Conservation (phyloP, 2,113 vertebrate species). For the Passer domesticus region DNA sequence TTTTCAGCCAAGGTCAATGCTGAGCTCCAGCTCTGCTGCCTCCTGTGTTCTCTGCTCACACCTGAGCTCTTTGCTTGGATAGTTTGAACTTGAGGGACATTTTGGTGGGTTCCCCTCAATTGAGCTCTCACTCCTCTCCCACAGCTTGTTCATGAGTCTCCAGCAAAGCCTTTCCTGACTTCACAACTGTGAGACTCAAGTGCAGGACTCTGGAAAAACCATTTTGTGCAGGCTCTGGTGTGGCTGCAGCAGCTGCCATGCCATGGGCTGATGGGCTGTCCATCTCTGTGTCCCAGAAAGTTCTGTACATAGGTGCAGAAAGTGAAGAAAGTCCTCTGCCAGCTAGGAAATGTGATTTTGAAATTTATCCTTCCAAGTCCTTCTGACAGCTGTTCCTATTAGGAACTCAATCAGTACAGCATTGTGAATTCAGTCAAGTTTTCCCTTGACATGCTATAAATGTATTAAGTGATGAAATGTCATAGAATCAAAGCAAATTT, state of each 20-base stretch:
- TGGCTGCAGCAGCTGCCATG: background rate
- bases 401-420: constrained; percentile 38
- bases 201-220: background rate
- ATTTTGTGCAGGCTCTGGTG: background rate
- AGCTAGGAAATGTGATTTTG: background rate
- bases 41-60: background rate
- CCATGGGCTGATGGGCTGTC: background rate
- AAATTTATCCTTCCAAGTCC: constrained; percentile 8
- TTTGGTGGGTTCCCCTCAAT: background rate
- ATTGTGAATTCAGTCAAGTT: constrained; percentile 47
- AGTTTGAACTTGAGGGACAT: background rate
- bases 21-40: background rate
- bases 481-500: constrained; percentile 48
- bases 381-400: constrained; percentile 49
- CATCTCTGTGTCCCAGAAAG: background rate
- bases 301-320: background rate
- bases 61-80: background rate
- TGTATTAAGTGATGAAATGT: constrained; percentile 47
- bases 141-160: background rate
- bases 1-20: background rate
- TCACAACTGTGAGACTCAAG: background rate
- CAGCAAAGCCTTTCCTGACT: background rate
- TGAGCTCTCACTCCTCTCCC: background rate
- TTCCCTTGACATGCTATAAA: constrained; percentile 37
- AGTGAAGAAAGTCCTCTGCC: background rate